Evolutionary conservation across 2,797 vertebrate genomes (phyloP).

Genomic region (Danio albolineatus): DNA sequence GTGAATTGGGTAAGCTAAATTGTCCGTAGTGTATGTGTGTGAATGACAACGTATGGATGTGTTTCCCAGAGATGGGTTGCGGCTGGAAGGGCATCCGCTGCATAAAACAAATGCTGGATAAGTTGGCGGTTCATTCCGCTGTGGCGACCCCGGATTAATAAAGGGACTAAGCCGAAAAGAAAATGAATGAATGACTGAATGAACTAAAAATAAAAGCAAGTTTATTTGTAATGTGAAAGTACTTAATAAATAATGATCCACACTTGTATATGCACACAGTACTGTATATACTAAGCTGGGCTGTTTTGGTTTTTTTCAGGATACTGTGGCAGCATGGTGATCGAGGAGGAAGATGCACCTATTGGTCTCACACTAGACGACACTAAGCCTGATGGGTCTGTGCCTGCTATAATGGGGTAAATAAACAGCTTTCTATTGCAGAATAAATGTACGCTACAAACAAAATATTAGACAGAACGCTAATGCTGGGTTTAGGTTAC

Average conservation of each 20-base stretch:
- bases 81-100: too few relatives aligned
- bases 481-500: not conserved
- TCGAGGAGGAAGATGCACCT: conserved; percentile 92
- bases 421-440: conserved; percentile 17
- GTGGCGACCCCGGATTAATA: too few relatives aligned
- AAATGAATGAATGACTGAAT: too few relatives aligned
- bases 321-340: conserved; percentile 94
- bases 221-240: not conserved
- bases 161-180: too few relatives aligned
- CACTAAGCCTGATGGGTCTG: conserved; percentile 91
- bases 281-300: not conserved
- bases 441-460: not conserved
- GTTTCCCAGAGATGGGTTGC: too few relatives aligned
- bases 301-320: conserved; percentile 71
- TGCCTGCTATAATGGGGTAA: conserved; percentile 94
- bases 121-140: too few relatives aligned
- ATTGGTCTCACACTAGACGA: conserved; percentile 92
- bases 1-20: too few relatives aligned
- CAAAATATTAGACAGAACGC: not conserved
- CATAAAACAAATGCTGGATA: too few relatives aligned
- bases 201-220: not conserved
- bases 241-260: not conserved
- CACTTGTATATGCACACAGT: too few relatives aligned
- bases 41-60: too few relatives aligned
- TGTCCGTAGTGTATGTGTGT: too few relatives aligned